Percentiles rank a stretch among this genome's conserved stretches.
phyloP scores from a whole-genome alignment of 2,888 invertebrate species.

The Eristalis pertinax region DNA sequence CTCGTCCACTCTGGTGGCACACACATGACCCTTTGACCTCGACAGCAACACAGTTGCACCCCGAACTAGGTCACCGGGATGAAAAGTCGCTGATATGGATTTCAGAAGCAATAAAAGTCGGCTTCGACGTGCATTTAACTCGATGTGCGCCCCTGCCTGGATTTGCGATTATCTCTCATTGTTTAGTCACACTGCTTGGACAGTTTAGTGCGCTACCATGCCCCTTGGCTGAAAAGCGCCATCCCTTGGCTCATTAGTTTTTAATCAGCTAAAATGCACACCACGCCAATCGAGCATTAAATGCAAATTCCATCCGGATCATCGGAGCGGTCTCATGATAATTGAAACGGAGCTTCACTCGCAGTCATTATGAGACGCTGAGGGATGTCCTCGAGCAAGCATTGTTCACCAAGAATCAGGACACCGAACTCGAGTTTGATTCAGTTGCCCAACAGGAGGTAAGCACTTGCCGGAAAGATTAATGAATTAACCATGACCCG shows the following conservation, averaged over 20 bases:
- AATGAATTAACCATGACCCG: neutral
- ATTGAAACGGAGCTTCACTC: neutral
- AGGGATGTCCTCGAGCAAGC: neutral
- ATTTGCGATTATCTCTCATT: too few relatives aligned
- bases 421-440: neutral
- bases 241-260: neutral
- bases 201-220: too few relatives aligned
- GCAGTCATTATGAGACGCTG: neutral
- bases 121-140: too few relatives aligned
- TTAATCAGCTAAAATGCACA: neutral
- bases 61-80: too few relatives aligned
- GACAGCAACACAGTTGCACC: too few relatives aligned
- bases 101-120: too few relatives aligned
- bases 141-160: too few relatives aligned
- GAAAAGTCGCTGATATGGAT: too few relatives aligned
- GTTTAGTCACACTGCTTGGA: too few relatives aligned
- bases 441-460: neutral
- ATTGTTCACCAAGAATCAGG: neutral
- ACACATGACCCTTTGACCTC: too few relatives aligned
- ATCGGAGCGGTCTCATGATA: neutral
- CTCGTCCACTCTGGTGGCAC: too few relatives aligned
- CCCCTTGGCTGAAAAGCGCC: neutral
- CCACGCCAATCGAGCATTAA: neutral
- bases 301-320: neutral
- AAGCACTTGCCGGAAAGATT: neutral